phyloP scores from a whole-genome alignment of 2,888 invertebrate genomes.

The Ennomos quercinarius region DNA sequence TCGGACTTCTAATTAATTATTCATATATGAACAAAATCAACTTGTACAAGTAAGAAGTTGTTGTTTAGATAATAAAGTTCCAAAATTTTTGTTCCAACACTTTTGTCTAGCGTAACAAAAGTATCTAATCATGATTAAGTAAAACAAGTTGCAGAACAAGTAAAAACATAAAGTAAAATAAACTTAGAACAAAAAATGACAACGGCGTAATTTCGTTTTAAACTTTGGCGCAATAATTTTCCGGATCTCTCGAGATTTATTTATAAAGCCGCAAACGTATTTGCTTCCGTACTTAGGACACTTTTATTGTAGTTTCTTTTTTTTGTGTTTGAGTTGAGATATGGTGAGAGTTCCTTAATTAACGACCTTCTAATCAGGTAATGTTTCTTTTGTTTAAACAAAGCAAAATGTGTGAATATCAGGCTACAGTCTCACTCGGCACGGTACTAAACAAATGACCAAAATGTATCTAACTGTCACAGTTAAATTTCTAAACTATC shows the following conservation, averaged over 20 bases:
- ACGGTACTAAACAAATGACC: no score
- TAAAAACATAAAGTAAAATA: conserved; percentile 52
- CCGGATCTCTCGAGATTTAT: conserved; percentile 28
- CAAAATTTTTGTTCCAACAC: no score
- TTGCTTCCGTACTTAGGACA: conserved; percentile 6
- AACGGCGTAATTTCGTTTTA: conserved; percentile 56
- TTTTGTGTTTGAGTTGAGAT: not conserved
- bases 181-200: conserved; percentile 53
- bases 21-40: no score
- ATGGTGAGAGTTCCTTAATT: not conserved
- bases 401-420: no score
- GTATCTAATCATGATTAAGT: conserved; percentile 32
- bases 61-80: no score
- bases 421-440: no score
- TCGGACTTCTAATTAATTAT: no score
- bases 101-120: not conserved
- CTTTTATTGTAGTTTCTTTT: conserved; percentile 5
- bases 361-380: no score
- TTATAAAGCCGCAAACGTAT: conserved; percentile 25
- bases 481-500: no score
- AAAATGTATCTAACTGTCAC: no score
- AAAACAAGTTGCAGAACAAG: conserved; percentile 45
- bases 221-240: conserved; percentile 56
- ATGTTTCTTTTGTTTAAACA: no score
- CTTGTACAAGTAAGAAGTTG: no score